Base-by-base conservation (phyloP, 2,888 invertebrate species). In the Lordiphosa fenestrarum region DNA sequence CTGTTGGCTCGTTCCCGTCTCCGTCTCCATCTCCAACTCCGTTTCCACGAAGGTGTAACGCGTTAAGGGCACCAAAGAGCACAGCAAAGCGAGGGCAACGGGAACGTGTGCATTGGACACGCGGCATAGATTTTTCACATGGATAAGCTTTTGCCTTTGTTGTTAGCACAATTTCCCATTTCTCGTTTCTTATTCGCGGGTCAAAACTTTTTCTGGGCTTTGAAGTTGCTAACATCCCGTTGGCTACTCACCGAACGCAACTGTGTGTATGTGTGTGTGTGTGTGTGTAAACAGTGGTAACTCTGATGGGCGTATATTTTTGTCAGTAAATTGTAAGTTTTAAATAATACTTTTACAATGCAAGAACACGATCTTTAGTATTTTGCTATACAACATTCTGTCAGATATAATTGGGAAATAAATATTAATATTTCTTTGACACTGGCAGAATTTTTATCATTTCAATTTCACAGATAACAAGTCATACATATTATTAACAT, bases 81-180 rank as follows among this genome's bases (percentile, higher is more conserved):
- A 23, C 40, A 36, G 23, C 42, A 47, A 51, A 23, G 15, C 35
- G 49, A 41, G n/a, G 46, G 40, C 53, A 63, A 57, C 61, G 54
- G 53, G 62, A 52, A 54, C 80, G 77, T 54, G 70, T 73, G 77
- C 77, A 66, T 30, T 15, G 67, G 59, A 53, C 85, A 85, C 76
- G 85, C 65, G 83, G 64, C 73, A 65, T 65, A 75, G 85, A 84
- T 81, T 81, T 84, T 82, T 84, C 81, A 80, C 81, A 83, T 81
- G 80, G 83, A 84, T 85, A 84, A 75, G 69, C 66, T 68, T 60
- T 44, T 47, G 42, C 38, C 55, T 53, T 57, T 59, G 58, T 41
- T 37, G n/a, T 10, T 33, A 47, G 56, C 47, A 46, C 65, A 55
- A 46, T 62, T 55, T 67, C 39, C 60, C 64, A 49, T 53, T 76